phyloP scores from a whole-genome alignment of 2,888 invertebrate genomes.

The Perizoma affinitatum region DNA sequence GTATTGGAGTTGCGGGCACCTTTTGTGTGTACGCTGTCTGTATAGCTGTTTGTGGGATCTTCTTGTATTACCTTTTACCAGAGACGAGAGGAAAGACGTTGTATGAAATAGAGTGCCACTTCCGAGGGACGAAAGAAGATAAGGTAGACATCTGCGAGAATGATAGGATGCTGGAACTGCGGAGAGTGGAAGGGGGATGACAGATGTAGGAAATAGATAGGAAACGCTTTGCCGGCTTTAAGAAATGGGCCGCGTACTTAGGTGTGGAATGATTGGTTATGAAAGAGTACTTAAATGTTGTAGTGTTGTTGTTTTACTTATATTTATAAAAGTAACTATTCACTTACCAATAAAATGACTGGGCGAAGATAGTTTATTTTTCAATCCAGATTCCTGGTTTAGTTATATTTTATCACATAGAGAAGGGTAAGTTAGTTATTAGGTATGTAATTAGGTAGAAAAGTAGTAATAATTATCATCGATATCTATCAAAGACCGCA shows the following conservation, averaged over 20 bases:
- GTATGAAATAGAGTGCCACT: constrained; percentile 86
- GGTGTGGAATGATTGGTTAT: constrained; percentile 37
- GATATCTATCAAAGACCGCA: constrained; percentile 26
- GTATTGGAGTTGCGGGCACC: constrained; percentile 82
- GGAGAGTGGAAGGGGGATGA: constrained; percentile 73
- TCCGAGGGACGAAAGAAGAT: constrained; percentile 60
- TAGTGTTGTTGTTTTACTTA: not conserved
- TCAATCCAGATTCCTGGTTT: too few species aligned
- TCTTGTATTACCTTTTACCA: constrained; percentile 85
- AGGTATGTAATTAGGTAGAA: too few species aligned
- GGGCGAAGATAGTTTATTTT: not conserved
- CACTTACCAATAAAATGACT: too few species aligned
- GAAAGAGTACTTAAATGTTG: constrained; percentile 5
- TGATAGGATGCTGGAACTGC: constrained; percentile 69
- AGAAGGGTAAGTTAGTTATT: too few species aligned
- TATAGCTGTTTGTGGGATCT: constrained; percentile 81
- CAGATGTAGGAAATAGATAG: constrained; percentile 38
- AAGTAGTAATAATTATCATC: too few species aligned
- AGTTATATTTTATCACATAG: too few species aligned
- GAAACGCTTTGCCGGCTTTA: constrained; percentile 60
- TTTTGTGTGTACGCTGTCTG: constrained; percentile 85
- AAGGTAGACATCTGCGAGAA: constrained; percentile 50
- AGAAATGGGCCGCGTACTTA: constrained; percentile 53
- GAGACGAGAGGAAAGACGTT: constrained; percentile 88
- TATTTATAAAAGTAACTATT: not conserved